A percentile compares a stretch with the other conserved stretches of the same genome.
phyloP scores from a whole-genome alignment of 2,797 vertebrate genomes.

The Epinephelus malabaricus region DNA sequence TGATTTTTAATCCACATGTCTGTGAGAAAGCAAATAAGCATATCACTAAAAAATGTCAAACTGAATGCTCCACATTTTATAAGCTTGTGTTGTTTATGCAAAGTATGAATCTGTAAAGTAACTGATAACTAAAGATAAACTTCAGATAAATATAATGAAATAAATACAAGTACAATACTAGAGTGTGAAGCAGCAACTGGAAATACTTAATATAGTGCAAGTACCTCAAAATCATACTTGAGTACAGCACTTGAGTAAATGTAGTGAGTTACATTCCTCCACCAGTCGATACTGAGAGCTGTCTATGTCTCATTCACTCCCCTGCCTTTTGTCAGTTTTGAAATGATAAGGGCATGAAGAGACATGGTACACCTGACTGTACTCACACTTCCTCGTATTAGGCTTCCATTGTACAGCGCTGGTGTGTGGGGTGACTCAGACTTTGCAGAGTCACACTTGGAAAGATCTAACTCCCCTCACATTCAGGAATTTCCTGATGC shows the following conservation, averaged over 20 bases:
- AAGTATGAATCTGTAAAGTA: too few relatives aligned
- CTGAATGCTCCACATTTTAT: too few relatives aligned
- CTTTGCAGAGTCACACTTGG: slow-evolving; percentile 74
- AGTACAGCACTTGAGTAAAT: background rate
- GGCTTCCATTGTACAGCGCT: slow-evolving; percentile 10
- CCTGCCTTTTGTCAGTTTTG: slow-evolving; percentile 29
- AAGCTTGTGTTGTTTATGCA: too few relatives aligned
- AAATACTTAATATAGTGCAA: too few relatives aligned
- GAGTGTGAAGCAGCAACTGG: too few relatives aligned
- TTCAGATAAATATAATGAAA: too few relatives aligned
- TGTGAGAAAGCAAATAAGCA: too few relatives aligned
- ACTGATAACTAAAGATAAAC: too few relatives aligned
- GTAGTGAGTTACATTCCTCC: background rate
- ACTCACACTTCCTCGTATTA: slow-evolving; percentile 30
- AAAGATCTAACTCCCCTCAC: slow-evolving; percentile 65
- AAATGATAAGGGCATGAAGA: slow-evolving; percentile 66
- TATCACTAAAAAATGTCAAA: too few relatives aligned
- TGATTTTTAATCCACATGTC: too few relatives aligned
- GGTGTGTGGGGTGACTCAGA: slow-evolving; percentile 66
- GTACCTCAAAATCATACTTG: too few relatives aligned
- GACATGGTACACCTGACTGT: slow-evolving; percentile 62
- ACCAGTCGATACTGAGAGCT: slow-evolving; percentile 9
- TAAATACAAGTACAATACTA: too few relatives aligned
- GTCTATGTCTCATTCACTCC: slow-evolving; percentile 13
- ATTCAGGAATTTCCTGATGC: slow-evolving; percentile 88